A percentile compares a stretch with the other conserved stretches of the same genome.
phyloP scores from a whole-genome alignment of 2,113 vertebrate genomes.

The Hippopotamus amphibius region DNA sequence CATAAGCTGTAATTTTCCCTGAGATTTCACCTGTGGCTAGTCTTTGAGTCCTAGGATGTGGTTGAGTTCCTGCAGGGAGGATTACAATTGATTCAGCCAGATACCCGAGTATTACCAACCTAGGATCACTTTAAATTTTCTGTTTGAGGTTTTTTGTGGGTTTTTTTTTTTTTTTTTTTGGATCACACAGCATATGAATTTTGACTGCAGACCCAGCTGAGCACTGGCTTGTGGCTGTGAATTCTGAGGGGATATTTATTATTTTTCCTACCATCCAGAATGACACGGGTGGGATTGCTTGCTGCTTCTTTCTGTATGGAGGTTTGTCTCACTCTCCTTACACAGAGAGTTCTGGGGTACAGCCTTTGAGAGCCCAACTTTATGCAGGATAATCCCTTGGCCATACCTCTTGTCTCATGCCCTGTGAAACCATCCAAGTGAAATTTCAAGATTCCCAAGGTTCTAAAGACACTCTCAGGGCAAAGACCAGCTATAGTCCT shows the following conservation, averaged over 20 bases:
- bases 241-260: background rate
- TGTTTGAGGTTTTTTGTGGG: background rate
- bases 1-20: background rate
- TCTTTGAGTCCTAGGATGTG: background rate
- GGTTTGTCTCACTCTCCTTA: background rate
- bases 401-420: background rate
- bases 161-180: too few relatives aligned
- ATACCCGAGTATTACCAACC: background rate
- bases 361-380: background rate
- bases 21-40: background rate
- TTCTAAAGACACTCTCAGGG: background rate
- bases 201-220: background rate
- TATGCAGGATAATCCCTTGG: background rate
- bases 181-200: background rate
- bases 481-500: background rate
- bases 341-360: background rate
- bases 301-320: background rate
- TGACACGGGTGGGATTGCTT: background rate
- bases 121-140: conserved; percentile 15
- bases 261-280: background rate
- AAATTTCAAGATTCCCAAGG: background rate
- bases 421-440: background rate
- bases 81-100: background rate
- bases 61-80: background rate
- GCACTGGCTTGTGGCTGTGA: background rate